A percentile compares a stretch with the other conserved stretches of the same genome.
Evolutionary conservation across 2,797 vertebrate species (phyloP).

Genomic region (Galagoides demidoff): DNA sequence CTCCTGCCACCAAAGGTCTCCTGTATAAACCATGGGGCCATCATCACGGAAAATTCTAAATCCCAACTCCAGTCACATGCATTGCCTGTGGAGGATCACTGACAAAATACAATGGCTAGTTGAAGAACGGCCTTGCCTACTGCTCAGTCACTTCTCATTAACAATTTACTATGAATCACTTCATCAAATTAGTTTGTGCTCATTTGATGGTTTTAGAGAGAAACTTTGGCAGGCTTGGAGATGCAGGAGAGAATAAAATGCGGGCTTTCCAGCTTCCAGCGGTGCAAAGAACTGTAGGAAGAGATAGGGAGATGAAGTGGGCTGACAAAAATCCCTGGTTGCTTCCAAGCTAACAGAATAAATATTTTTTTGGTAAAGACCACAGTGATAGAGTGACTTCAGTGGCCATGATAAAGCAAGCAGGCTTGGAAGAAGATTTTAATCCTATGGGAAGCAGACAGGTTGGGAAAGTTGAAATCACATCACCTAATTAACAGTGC

Average conservation of each 20-base stretch:
- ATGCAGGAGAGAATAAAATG: neutral
- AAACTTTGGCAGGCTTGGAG: neutral
- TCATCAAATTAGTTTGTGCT: neutral
- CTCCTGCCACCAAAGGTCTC: slow-evolving; percentile 41
- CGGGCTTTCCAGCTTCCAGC: neutral
- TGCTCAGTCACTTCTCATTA: slow-evolving; percentile 4
- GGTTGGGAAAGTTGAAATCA: neutral
- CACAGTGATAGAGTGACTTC: neutral
- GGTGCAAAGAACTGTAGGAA: neutral
- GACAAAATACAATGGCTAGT: neutral
- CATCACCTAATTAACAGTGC: neutral
- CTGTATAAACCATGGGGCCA: neutral
- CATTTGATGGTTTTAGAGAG: neutral
- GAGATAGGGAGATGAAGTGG: neutral
- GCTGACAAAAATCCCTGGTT: neutral
- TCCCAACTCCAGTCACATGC: neutral
- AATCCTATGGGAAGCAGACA: neutral
- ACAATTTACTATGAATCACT: neutral
- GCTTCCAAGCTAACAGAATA: neutral
- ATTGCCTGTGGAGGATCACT: neutral
- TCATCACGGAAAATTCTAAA: slow-evolving; percentile 37
- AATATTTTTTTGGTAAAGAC: neutral
- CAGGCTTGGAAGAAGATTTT: neutral
- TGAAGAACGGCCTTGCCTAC: neutral
- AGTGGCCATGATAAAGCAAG: neutral